Conservation (phyloP, 2,797 vertebrate genomes). For the Gila robusta region DNA sequence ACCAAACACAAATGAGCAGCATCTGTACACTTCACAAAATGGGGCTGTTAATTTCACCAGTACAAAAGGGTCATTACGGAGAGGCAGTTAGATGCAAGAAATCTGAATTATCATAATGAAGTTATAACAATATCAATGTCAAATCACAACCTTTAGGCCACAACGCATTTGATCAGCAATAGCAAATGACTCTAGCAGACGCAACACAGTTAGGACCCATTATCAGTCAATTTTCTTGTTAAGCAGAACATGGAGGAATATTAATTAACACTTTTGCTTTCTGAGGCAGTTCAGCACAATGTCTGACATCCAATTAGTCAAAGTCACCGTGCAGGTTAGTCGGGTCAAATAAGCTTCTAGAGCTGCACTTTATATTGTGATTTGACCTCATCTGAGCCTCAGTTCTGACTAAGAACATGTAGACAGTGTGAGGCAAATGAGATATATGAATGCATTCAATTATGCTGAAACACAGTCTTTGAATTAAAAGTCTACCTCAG, state of each 20-base stretch:
- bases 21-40: slow-evolving; percentile 17
- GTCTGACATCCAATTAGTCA: slow-evolving; percentile 66
- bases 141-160: slow-evolving; percentile 19
- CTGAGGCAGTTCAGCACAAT: slow-evolving; percentile 45
- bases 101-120: slow-evolving; percentile 5
- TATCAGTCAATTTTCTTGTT: slow-evolving; percentile 58
- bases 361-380: slow-evolving; percentile 55
- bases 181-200: slow-evolving; percentile 22
- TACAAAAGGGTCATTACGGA: neutral
- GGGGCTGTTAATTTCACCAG: neutral
- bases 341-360: slow-evolving; percentile 63
- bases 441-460: slow-evolving; percentile 47
- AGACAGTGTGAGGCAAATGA: neutral
- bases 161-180: slow-evolving; percentile 7
- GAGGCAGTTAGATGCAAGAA: neutral
- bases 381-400: slow-evolving; percentile 46
- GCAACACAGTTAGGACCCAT: slow-evolving; percentile 46
- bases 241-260: slow-evolving; percentile 57
- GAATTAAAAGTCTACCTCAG: slow-evolving; percentile 36
- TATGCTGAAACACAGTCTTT: slow-evolving; percentile 35
- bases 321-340: slow-evolving; percentile 62
- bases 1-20: slow-evolving; percentile 43
- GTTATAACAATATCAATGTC: neutral
- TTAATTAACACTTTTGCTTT: slow-evolving; percentile 64
- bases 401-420: slow-evolving; percentile 22